A percentile compares a stretch with the other conserved stretches of the same genome.
phyloP scores from a whole-genome alignment of 2,888 invertebrate genomes.

The Heliconius aoede region DNA sequence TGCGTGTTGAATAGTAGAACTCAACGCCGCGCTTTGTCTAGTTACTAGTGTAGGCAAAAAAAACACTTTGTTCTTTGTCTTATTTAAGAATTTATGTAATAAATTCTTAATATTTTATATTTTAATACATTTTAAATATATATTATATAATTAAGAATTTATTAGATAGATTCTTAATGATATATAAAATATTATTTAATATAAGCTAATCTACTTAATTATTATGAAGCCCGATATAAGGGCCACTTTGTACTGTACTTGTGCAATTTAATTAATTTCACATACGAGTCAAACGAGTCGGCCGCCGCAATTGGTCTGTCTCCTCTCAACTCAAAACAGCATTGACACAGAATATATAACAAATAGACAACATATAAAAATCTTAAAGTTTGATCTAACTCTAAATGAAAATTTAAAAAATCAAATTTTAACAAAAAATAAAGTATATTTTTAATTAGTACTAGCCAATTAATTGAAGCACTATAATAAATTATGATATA shows the following conservation, averaged over 20 bases:
- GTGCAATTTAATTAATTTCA: slow-evolving; percentile 66
- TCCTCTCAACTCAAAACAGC: slow-evolving; percentile 53
- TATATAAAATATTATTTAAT: too few species aligned
- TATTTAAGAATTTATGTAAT: not conserved
- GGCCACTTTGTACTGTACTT: slow-evolving; percentile 36
- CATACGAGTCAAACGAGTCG: slow-evolving; percentile 54
- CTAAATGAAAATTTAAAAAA: too few species aligned
- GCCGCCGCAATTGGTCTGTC: slow-evolving; percentile 63
- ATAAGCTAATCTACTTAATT: not conserved
- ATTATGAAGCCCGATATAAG: slow-evolving; percentile 8
- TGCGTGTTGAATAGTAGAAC: not conserved
- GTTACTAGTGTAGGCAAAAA: not conserved
- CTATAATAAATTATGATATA: too few species aligned
- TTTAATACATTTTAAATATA: too few species aligned
- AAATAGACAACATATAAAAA: slow-evolving; percentile 12
- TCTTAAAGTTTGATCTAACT: too few species aligned
- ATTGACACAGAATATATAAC: slow-evolving; percentile 51
- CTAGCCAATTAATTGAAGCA: too few species aligned
- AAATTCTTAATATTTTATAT: not conserved
- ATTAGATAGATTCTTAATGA: too few species aligned
- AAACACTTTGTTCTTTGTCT: not conserved
- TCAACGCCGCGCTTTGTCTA: not conserved
- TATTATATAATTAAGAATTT: too few species aligned
- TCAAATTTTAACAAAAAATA: too few species aligned
- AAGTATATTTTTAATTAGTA: too few species aligned